These are phyloP conservation scores for Mycogona germanica DNA, from an alignment of 2,888 invertebrate species.

Conservation along the genomic window DNA sequence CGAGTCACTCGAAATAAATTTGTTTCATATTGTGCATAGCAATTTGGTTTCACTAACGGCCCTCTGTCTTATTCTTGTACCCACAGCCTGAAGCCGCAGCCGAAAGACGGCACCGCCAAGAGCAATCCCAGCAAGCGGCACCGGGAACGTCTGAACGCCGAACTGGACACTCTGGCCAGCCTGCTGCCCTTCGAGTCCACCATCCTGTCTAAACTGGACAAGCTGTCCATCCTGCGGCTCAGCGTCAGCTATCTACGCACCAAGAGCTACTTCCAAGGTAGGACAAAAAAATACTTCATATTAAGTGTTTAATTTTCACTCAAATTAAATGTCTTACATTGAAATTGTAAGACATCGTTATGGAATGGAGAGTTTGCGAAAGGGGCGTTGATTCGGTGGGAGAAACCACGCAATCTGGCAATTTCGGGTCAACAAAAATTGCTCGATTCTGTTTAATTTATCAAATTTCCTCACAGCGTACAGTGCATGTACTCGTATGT, in stretches of 20 bases:
- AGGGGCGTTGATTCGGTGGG: too few relatives aligned
- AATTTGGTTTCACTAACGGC: too few relatives aligned
- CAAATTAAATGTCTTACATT: background rate
- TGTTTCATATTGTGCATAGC: too few relatives aligned
- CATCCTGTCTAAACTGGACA: slow-evolving; percentile 94
- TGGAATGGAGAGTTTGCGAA: too few relatives aligned
- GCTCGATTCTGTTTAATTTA: too few relatives aligned
- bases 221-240: slow-evolving; percentile 91
- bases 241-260: slow-evolving; percentile 97
- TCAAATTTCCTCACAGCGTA: too few relatives aligned
- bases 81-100: slow-evolving; percentile 83
- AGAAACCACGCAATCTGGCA: too few relatives aligned
- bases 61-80: slow-evolving; percentile 19
- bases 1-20: too few relatives aligned
- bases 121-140: slow-evolving; percentile 98
- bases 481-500: too few relatives aligned
- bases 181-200: slow-evolving; percentile 94
- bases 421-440: too few relatives aligned
- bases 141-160: slow-evolving; percentile 93
- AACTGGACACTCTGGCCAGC: slow-evolving; percentile 91
- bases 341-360: too few relatives aligned
- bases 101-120: slow-evolving; percentile 88
- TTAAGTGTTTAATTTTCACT: too few relatives aligned
- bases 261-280: slow-evolving; percentile 99
- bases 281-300: slow-evolving; percentile 30